These are phyloP conservation scores for Eumeta japonica DNA, from an alignment of 1,140 invertebrate species.

Conservation along the genomic window DNA sequence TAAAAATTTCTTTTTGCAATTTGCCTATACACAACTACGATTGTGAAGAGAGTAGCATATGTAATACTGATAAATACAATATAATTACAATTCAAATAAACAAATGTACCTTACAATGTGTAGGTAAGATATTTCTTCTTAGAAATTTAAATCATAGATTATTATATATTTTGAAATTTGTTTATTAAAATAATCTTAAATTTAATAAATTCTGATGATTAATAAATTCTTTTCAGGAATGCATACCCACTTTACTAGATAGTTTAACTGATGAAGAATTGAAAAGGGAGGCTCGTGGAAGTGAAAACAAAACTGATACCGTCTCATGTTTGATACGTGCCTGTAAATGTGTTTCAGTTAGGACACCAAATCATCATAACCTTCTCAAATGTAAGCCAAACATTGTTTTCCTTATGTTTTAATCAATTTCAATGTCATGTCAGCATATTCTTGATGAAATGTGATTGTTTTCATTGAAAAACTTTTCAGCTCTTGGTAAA, in stretches of 20 bases:
- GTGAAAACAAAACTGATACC: slow-evolving; percentile 88
- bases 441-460: not conserved
- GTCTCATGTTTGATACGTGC: slow-evolving; percentile 88
- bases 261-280: slow-evolving; percentile 96
- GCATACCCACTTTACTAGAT: slow-evolving; percentile 87
- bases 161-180: slow-evolving; percentile 6
- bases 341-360: slow-evolving; percentile 81
- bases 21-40: no score
- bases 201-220: slow-evolving; percentile 4
- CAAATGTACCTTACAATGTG: no score
- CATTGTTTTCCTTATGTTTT: slow-evolving; percentile 1
- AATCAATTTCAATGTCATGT: not conserved
- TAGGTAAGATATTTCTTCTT: no score
- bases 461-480: no score
- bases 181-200: not conserved
- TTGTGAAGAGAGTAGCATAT: no score
- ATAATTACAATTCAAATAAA: no score
- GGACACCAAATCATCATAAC: slow-evolving; percentile 45
- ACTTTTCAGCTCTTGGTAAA: no score
- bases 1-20: slow-evolving; percentile 13
- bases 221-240: slow-evolving; percentile 65
- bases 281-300: slow-evolving; percentile 93
- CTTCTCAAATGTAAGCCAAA: slow-evolving; percentile 48
- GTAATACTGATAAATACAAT: no score
- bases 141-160: no score